Conservation (phyloP, 2,797 vertebrate genomes). For the Apogon hyalosoma region DNA sequence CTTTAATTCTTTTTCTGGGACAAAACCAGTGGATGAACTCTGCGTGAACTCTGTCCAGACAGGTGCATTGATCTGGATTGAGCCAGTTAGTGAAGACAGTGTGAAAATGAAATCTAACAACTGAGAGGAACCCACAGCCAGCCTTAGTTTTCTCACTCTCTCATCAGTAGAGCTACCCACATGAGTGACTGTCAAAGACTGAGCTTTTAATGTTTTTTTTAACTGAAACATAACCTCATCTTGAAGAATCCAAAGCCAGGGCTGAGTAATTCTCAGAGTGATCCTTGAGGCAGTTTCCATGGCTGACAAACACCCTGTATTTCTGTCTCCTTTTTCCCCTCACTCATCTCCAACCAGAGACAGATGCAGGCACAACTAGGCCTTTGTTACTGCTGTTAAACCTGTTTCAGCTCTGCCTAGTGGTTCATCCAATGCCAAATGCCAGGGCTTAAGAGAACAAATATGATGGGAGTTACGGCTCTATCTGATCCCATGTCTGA, state of each 20-base stretch:
- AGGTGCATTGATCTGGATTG: constrained; percentile 29
- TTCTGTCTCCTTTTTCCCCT: constrained; percentile 11
- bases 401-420: constrained; percentile 27
- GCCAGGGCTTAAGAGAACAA: constrained; percentile 57
- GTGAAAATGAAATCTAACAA: constrained; percentile 12
- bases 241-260: constrained; percentile 27
- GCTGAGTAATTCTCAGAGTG: constrained; percentile 22
- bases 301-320: constrained; percentile 10
- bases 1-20: not conserved
- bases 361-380: constrained; percentile 35
- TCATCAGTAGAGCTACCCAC: not conserved
- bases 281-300: constrained; percentile 19
- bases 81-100: not conserved
- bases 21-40: constrained; percentile 34
- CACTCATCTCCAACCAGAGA: constrained; percentile 16
- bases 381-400: constrained; percentile 66
- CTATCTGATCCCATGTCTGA: constrained; percentile 47
- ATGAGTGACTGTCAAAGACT: constrained; percentile 17
- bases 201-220: constrained; percentile 3
- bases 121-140: constrained; percentile 27
- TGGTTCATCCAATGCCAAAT: constrained; percentile 59
- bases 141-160: constrained; percentile 17
- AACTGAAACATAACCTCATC: constrained; percentile 2
- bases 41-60: constrained; percentile 14
- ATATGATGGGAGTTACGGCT: constrained; percentile 58